Conservation (phyloP, 2,113 vertebrate species). For the Zosterops japonicus region DNA sequence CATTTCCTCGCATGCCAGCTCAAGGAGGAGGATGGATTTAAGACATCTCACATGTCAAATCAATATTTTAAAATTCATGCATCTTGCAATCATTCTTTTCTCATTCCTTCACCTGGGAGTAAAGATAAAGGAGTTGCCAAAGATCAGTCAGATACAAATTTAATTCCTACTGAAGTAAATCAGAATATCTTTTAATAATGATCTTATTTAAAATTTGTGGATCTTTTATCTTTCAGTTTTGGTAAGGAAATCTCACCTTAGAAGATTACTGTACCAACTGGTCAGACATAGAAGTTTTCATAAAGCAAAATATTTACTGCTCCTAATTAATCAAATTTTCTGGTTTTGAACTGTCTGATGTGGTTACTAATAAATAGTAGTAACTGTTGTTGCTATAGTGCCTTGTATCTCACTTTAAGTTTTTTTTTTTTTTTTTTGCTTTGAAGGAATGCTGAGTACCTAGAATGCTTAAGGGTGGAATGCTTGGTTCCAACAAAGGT, state of each 20-base stretch:
- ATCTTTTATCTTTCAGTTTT: neutral
- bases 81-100: neutral
- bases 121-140: neutral
- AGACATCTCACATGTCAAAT: neutral
- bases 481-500: slow-evolving; percentile 11
- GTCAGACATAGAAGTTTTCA: neutral
- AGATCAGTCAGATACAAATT: neutral
- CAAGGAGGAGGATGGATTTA: neutral
- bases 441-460: slow-evolving; percentile 17
- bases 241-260: neutral
- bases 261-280: neutral
- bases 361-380: neutral
- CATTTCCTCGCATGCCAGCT: slow-evolving; percentile 4
- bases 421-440: neutral
- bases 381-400: neutral
- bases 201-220: neutral
- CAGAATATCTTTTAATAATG: neutral
- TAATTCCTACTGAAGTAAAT: neutral
- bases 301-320: neutral
- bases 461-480: neutral
- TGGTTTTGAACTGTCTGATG: neutral
- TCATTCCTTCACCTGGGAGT: neutral
- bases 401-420: neutral
- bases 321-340: neutral
- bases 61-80: neutral